Percentiles rank a stretch among this genome's conserved stretches.
Conservation (phyloP, 2,888 invertebrate genomes). For the Agelastica alni region DNA sequence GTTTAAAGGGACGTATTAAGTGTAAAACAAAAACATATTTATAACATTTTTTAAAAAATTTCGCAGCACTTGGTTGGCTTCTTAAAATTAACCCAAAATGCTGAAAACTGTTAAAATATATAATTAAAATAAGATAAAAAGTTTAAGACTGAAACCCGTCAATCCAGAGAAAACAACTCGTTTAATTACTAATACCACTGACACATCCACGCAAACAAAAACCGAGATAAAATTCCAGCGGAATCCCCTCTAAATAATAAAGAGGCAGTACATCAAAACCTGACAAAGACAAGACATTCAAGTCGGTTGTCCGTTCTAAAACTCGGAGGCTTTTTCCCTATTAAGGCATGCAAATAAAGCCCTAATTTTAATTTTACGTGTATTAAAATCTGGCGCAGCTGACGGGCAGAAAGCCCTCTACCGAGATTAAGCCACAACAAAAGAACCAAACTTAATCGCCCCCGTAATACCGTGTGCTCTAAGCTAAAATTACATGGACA, state of each 20-base stretch:
- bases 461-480: constrained; percentile 51
- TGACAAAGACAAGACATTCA: constrained; percentile 32
- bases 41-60: too few relatives aligned
- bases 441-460: constrained; percentile 53
- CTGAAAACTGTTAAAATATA: too few relatives aligned
- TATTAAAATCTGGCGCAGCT: constrained; percentile 64
- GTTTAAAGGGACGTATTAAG: too few relatives aligned
- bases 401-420: constrained; percentile 53
- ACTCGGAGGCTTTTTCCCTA: constrained; percentile 58
- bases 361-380: constrained; percentile 66
- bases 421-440: constrained; percentile 54
- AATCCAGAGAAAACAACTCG: background rate
- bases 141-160: too few relatives aligned
- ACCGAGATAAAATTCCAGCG: background rate
- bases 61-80: too few relatives aligned
- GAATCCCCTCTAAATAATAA: constrained; percentile 24
- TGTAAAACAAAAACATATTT: too few relatives aligned
- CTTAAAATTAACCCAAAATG: too few relatives aligned
- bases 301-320: constrained; percentile 30
- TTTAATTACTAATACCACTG: background rate
- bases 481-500: constrained; percentile 45
- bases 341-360: constrained; percentile 64
- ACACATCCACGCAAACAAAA: constrained; percentile 1
- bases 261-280: constrained; percentile 32
- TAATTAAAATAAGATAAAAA: too few relatives aligned